phyloP scores from a whole-genome alignment of 2,113 vertebrate species.

The Delphinapterus leucas region DNA sequence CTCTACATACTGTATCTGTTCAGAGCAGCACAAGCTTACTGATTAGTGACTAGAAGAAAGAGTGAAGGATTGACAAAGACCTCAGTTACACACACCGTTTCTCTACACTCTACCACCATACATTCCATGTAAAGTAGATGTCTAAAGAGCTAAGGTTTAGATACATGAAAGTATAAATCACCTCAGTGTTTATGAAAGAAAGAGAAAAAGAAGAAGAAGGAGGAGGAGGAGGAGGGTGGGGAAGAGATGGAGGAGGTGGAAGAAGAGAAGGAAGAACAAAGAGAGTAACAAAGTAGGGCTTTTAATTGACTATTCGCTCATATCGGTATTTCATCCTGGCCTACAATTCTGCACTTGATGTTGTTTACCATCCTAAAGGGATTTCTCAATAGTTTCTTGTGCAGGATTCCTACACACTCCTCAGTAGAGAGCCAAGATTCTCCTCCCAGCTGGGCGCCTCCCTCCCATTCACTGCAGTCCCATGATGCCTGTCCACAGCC shows the following conservation, averaged over 20 bases:
- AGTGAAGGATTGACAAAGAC: neutral
- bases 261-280: neutral
- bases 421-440: neutral
- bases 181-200: neutral
- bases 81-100: neutral
- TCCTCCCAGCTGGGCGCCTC: neutral
- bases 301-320: neutral
- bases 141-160: neutral
- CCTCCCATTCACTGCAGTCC: neutral
- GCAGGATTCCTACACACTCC: neutral
- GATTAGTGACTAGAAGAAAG: neutral
- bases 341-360: neutral
- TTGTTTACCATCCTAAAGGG: neutral
- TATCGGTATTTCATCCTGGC: neutral
- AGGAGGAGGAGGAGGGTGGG: too few relatives aligned
- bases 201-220: neutral
- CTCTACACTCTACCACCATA: neutral
- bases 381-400: neutral
- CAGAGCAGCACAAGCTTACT: too few relatives aligned
- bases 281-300: neutral
- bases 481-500: neutral
- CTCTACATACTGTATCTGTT: fast-evolving
- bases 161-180: neutral
- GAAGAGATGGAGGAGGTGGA: neutral
- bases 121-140: neutral